These are phyloP conservation scores for Nephrotoma guestfalica DNA, from an alignment of 2,888 invertebrate genomes.

Conservation along the genomic window DNA sequence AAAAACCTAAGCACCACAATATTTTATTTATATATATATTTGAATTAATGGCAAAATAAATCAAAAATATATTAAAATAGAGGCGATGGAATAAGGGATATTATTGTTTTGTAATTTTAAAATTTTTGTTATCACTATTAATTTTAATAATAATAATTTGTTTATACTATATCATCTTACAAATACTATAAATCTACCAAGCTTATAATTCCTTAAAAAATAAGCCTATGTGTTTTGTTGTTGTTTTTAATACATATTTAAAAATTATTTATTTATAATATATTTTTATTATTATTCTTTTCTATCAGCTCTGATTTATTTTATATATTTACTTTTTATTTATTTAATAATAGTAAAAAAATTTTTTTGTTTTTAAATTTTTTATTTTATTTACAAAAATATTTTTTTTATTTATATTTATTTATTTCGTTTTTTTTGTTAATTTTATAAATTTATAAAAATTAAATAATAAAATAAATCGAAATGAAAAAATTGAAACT, in stretches of 20 bases:
- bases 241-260: background rate
- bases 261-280: background rate
- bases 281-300: background rate
- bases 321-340: background rate
- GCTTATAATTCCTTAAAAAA: constrained; percentile 4
- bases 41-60: background rate
- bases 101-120: background rate
- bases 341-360: constrained; percentile 1
- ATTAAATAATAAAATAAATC: background rate
- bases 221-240: background rate
- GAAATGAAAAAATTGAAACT: background rate
- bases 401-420: background rate
- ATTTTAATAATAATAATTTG: background rate
- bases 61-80: background rate
- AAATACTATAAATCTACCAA: background rate
- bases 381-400: constrained; percentile 2
- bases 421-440: background rate
- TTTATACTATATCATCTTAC: background rate
- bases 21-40: background rate
- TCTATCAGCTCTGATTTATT: background rate
- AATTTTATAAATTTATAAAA: background rate
- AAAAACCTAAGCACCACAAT: background rate
- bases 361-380: background rate
- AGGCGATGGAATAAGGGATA: background rate
- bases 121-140: background rate